Evolutionary conservation across 2,113 vertebrate species (phyloP).

Genomic region (Struthidea cinerea): DNA sequence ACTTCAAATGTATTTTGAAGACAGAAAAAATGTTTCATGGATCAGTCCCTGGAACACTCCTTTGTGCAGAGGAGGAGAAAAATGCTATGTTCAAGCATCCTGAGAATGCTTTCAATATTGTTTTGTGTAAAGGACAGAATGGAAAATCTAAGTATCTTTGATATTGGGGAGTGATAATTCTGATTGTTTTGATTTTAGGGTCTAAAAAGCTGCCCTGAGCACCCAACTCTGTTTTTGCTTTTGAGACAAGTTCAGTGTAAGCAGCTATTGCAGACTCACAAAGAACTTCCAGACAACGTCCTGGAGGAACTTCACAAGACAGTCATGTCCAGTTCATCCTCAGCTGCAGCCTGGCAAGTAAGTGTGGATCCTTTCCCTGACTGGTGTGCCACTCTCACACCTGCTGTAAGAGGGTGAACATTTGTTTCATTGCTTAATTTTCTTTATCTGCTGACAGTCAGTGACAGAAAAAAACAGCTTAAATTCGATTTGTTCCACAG

Average conservation of each 20-base stretch:
- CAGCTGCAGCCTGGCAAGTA: slow-evolving; percentile 90
- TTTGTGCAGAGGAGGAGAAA: not conserved
- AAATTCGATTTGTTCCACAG: not conserved
- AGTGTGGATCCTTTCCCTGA: slow-evolving; percentile 7
- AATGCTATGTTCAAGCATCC: not conserved
- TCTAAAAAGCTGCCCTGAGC: slow-evolving; percentile 81
- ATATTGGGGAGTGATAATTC: not conserved
- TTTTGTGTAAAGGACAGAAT: not conserved
- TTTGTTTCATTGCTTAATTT: not conserved
- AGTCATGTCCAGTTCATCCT: slow-evolving; percentile 82
- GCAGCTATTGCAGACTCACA: slow-evolving; percentile 75
- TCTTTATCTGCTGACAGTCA: not conserved
- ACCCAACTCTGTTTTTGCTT: slow-evolving; percentile 80
- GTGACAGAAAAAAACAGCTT: not conserved
- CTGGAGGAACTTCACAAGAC: slow-evolving; percentile 84
- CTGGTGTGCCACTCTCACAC: not conserved
- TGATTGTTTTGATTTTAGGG: slow-evolving; percentile 70
- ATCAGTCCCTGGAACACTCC: not conserved
- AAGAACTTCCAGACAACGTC: slow-evolving; percentile 76
- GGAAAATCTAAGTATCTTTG: not conserved
- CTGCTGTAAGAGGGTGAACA: fast-evolving
- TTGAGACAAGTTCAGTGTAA: slow-evolving; percentile 90
- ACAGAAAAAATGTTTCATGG: not conserved
- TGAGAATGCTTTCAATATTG: not conserved
- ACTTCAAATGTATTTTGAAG: not conserved